Conservation (phyloP, 2,797 vertebrate species). For the Artibeus jamaicensis region DNA sequence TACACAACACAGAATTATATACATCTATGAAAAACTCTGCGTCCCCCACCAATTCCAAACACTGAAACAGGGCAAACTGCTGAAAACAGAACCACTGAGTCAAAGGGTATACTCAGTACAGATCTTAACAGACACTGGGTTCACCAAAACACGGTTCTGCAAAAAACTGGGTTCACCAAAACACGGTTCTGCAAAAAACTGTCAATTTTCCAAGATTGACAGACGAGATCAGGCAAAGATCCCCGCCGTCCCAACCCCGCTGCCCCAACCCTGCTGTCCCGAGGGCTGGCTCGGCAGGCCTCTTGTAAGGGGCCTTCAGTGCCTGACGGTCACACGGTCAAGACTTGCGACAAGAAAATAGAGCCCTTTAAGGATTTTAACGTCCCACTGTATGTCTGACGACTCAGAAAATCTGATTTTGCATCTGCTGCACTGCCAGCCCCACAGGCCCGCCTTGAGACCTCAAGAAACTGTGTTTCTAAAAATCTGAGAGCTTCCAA, state of each 20-base stretch:
- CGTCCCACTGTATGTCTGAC: slow-evolving; percentile 67
- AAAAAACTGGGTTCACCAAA: background rate
- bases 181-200: background rate
- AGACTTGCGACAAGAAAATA: slow-evolving; percentile 63
- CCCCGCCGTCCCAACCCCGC: slow-evolving; percentile 45
- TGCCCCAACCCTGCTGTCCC: slow-evolving; percentile 8
- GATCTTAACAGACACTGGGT: background rate
- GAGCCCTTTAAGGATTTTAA: slow-evolving; percentile 40
- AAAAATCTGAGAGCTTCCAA: background rate
- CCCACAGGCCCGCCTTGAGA: background rate
- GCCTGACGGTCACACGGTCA: slow-evolving; percentile 59
- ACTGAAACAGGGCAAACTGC: background rate
- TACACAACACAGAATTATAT: background rate
- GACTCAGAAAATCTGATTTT: slow-evolving; percentile 72
- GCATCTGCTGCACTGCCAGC: slow-evolving; percentile 48
- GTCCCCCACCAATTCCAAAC: background rate
- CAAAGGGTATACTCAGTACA: background rate
- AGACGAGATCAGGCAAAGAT: slow-evolving; percentile 22
- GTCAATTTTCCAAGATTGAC: slow-evolving; percentile 50
- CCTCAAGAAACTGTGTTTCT: background rate
- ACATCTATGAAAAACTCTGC: background rate
- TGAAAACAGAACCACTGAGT: background rate
- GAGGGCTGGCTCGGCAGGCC: background rate
- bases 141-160: background rate
- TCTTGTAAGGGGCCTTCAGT: slow-evolving; percentile 17